Percentiles rank a stretch among this genome's conserved stretches.
Conservation (phyloP, 53 echinoderm and acorn worm genomes). For the Crossaster papposus region DNA sequence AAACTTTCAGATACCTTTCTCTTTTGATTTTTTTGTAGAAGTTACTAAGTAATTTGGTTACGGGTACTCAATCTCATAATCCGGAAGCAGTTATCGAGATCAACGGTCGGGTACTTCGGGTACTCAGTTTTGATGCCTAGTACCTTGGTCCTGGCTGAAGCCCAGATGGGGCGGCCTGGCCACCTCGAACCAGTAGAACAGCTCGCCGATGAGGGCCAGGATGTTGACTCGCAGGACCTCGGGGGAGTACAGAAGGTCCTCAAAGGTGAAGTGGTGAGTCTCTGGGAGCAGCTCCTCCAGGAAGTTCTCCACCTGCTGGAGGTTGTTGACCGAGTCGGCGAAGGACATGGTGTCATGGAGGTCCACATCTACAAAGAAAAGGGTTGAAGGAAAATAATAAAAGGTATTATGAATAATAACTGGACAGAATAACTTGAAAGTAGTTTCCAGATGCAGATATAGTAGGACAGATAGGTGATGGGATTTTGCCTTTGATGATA, state of each 20-base stretch:
- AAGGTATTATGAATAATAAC: too few relatives aligned
- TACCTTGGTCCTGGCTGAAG: conserved; percentile 58
- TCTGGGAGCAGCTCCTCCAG: conserved; percentile 69
- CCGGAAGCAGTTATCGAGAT: too few relatives aligned
- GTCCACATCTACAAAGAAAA: conserved; percentile 66
- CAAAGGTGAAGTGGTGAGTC: conserved; percentile 74
- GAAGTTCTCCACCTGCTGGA: conserved; percentile 79
- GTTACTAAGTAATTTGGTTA: too few relatives aligned
- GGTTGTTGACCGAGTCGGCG: conserved; percentile 93
- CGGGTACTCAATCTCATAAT: too few relatives aligned
- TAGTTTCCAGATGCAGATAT: too few relatives aligned
- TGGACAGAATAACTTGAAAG: neutral
- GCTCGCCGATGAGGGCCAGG: conserved; percentile 76
- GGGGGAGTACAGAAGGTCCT: conserved; percentile 90
- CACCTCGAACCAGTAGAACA: conserved; percentile 86
- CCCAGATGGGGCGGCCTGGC: conserved; percentile 71
- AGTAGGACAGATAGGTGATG: too few relatives aligned
- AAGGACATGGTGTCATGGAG: conserved; percentile 88
- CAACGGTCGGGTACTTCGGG: too few relatives aligned
- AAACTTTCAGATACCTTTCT: too few relatives aligned
- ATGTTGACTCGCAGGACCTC: conserved; percentile 79
- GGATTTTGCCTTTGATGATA: too few relatives aligned
- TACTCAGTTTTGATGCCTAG: too few relatives aligned
- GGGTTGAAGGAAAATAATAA: too few relatives aligned
- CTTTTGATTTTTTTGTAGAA: too few relatives aligned